Evolutionary conservation across 2,888 invertebrate genomes (phyloP).

Genomic region (Phortica okadai): DNA sequence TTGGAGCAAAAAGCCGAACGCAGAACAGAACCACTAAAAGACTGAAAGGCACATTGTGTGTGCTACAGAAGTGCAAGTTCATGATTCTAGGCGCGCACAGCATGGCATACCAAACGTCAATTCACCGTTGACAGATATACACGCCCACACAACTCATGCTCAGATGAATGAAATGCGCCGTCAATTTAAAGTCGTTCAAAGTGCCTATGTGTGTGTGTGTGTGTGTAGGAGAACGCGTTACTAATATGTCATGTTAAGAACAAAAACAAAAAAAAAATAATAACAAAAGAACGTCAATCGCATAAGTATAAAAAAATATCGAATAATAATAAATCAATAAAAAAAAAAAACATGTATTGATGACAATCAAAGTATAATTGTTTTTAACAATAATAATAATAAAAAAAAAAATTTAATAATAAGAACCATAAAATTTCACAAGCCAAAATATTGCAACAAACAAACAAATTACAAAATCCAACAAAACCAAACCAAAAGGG

Average conservation of each 20-base stretch:
- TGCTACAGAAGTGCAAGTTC: slow-evolving; percentile 22
- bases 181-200: slow-evolving; percentile 18
- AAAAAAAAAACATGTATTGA: slow-evolving; percentile 11
- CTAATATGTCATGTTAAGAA: not conserved
- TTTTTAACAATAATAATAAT: too few species aligned
- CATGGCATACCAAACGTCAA: not conserved
- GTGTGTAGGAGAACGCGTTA: too few species aligned
- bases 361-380: not conserved
- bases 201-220: not conserved
- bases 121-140: not conserved
- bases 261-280: not conserved
- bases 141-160: not conserved
- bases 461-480: slow-evolving; percentile 23
- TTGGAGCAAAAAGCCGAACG: slow-evolving; percentile 26
- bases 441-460: slow-evolving; percentile 22
- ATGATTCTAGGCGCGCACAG: slow-evolving; percentile 25
- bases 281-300: too few species aligned
- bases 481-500: not conserved
- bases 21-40: not conserved
- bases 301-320: not conserved
- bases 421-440: slow-evolving; percentile 17
- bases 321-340: not conserved
- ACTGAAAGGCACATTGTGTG: slow-evolving; percentile 4
- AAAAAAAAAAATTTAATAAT: slow-evolving; percentile 13
- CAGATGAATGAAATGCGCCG: not conserved